A percentile compares a stretch with the other conserved stretches of the same genome.
These are phyloP conservation scores for Cotesia glomerata DNA, from an alignment of 1,140 invertebrate genomes.

Conservation along the genomic window DNA sequence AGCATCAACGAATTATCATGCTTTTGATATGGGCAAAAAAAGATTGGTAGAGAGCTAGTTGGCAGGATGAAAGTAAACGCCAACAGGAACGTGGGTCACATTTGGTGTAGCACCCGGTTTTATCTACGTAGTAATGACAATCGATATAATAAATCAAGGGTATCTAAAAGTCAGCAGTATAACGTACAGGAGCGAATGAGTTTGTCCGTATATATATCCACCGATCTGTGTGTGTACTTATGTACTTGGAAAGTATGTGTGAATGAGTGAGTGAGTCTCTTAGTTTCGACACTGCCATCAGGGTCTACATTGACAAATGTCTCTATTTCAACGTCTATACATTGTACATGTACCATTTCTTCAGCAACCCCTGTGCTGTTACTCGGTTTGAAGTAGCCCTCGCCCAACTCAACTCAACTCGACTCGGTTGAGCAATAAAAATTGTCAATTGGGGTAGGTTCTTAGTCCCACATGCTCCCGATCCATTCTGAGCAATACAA, in stretches of 20 bases:
- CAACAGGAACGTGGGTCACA: slow-evolving; percentile 22
- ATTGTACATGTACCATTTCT: neutral
- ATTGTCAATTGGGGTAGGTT: slow-evolving; percentile 28
- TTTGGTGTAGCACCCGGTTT: slow-evolving; percentile 36
- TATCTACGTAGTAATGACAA: slow-evolving; percentile 36
- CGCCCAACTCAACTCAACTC: neutral
- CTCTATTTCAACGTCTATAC: slow-evolving; percentile 33
- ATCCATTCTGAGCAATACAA: slow-evolving; percentile 14
- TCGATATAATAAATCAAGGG: slow-evolving; percentile 36
- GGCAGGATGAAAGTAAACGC: neutral
- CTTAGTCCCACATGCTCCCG: slow-evolving; percentile 27
- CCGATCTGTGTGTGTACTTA: neutral
- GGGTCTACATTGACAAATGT: slow-evolving; percentile 35
- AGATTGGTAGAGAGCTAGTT: neutral
- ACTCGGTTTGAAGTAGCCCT: neutral
- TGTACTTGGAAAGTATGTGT: neutral
- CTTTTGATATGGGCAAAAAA: slow-evolving; percentile 24
- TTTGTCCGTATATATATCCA: neutral
- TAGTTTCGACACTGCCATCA: slow-evolving; percentile 11
- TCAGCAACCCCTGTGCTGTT: neutral
- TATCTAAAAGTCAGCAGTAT: slow-evolving; percentile 1
- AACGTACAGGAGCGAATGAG: slow-evolving; percentile 1
- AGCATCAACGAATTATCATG: slow-evolving; percentile 24
- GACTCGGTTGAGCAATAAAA: slow-evolving; percentile 19
- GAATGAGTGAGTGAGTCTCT: neutral